A percentile compares a stretch with the other conserved stretches of the same genome.
Conservation (phyloP, 2,888 invertebrate species). For the Scaptomyza flava region DNA sequence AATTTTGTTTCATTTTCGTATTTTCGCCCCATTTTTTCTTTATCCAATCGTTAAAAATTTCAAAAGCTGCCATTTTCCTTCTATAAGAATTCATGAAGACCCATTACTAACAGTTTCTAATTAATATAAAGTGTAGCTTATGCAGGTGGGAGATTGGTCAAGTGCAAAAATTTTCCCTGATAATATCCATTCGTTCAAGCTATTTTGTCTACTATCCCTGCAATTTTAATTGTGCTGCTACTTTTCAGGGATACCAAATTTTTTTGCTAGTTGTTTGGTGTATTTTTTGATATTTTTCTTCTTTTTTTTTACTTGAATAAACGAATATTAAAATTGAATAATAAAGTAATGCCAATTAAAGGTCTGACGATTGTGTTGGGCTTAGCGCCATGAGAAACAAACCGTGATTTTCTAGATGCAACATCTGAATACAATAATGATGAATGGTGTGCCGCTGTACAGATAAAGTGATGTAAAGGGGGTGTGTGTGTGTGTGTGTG, state of each 20-base stretch:
- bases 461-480: slow-evolving; percentile 21
- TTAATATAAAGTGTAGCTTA: background rate
- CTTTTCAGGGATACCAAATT: background rate
- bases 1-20: too few relatives aligned
- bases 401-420: slow-evolving; percentile 27
- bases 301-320: background rate
- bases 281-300: slow-evolving; percentile 5
- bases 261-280: slow-evolving; percentile 3
- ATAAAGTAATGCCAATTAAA: slow-evolving; percentile 2
- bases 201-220: background rate
- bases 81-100: background rate
- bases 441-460: slow-evolving; percentile 40
- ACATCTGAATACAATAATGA: slow-evolving; percentile 14
- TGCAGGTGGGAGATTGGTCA: background rate
- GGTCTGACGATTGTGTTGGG: slow-evolving; percentile 18
- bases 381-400: slow-evolving; percentile 23
- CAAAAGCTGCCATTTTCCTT: background rate
- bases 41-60: background rate
- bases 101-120: background rate
- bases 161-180: background rate
- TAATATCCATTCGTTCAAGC: background rate
- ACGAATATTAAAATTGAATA: background rate
- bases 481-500: slow-evolving; percentile 5
- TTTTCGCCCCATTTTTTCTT: background rate
- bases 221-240: background rate